These are phyloP conservation scores for Myotis davidii DNA, from an alignment of 2,113 vertebrate genomes.

Conservation along the genomic window DNA sequence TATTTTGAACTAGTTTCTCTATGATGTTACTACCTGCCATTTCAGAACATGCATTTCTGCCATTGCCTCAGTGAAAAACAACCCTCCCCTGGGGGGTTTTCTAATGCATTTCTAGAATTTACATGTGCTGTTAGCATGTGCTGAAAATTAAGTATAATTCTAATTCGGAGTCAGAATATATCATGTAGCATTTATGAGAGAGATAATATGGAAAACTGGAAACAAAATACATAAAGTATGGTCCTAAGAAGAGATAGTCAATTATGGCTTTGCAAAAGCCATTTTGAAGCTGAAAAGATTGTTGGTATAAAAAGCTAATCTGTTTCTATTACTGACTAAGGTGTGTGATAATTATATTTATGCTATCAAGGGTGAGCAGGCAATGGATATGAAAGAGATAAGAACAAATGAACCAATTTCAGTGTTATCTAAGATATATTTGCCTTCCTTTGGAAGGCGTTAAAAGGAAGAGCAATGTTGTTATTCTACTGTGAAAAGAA, in stretches of 20 bases:
- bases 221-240: conserved; percentile 52
- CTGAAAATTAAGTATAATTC: conserved; percentile 41
- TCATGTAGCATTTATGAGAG: neutral
- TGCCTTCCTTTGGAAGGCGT: conserved; percentile 52
- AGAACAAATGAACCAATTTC: conserved; percentile 63
- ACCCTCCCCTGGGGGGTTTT: neutral
- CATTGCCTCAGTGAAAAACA: neutral
- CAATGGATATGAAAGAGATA: conserved; percentile 61
- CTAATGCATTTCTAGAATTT: neutral
- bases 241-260: conserved; percentile 52
- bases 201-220: conserved; percentile 52
- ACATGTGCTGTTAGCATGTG: neutral
- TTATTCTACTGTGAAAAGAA: conserved; percentile 65
- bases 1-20: neutral
- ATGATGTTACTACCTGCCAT: neutral
- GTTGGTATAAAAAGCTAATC: conserved; percentile 46
- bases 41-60: neutral
- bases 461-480: conserved; percentile 47
- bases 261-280: conserved; percentile 52
- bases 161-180: conserved; percentile 29
- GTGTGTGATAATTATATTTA: conserved; percentile 73
- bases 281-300: conserved; percentile 26
- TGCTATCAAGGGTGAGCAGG: conserved; percentile 62
- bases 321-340: conserved; percentile 62
- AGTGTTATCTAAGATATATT: conserved; percentile 59